Evolutionary conservation across 2,888 invertebrate genomes (phyloP).

Genomic region (Nomada lathburiana): DNA sequence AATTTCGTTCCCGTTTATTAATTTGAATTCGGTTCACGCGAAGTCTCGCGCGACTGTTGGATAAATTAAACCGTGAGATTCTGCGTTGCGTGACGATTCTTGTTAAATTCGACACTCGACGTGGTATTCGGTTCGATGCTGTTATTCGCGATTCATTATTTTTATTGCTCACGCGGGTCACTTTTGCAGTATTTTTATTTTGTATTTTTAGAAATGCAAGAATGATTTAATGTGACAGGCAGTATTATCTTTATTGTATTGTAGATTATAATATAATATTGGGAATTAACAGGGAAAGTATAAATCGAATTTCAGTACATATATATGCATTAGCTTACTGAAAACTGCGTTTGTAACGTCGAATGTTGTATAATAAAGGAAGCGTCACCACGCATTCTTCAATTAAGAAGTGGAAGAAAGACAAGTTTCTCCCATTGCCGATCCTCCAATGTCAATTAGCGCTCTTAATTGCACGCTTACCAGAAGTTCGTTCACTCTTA

Average conservation of each 20-base stretch:
- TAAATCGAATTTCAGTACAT: background rate
- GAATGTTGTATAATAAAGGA: background rate
- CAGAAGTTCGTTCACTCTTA: constrained; percentile 39
- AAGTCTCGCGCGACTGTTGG: background rate
- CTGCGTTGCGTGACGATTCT: background rate
- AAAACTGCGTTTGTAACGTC: background rate
- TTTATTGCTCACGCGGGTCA: background rate
- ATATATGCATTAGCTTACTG: no score
- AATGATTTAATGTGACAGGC: no score
- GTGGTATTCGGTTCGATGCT: background rate
- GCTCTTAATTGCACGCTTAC: constrained; percentile 48
- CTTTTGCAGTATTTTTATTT: no score
- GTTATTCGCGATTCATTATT: background rate
- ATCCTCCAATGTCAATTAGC: constrained; percentile 38
- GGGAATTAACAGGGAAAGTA: no score
- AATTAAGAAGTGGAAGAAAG: background rate
- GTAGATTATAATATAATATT: no score
- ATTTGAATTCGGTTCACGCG: background rate
- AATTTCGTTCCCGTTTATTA: background rate
- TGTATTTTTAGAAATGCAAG: no score
- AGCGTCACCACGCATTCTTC: background rate
- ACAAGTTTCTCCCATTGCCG: background rate
- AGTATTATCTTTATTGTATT: no score
- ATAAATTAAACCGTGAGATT: background rate
- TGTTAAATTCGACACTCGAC: background rate